Evolutionary conservation across 2,888 invertebrate genomes (phyloP), one percentile per base, ranked within the genome.

Genomic region (Drosophila atripex): DNA sequence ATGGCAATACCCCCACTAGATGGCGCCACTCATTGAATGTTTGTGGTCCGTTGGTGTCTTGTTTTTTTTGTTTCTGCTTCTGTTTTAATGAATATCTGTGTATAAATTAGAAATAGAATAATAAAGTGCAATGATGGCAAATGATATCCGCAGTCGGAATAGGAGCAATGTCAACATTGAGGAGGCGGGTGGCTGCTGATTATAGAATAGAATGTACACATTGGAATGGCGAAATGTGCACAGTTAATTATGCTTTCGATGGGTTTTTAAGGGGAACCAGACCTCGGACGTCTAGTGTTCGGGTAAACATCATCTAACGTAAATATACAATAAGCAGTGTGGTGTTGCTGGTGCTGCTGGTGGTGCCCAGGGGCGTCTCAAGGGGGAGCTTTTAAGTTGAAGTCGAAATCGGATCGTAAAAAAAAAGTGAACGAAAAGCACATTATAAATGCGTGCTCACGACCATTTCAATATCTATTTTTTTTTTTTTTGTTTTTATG

Each of bases 401-500:
- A n/a, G 5, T 38, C 38, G 38, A 38, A 30, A 61, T 43, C 47
- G 61, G 55, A 25, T 56, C 55, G 45, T 46, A 46, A 35, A 23
- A 56, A 47, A 38, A 30, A 46, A 58, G 38, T 49, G 49, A 32
- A 12, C 43, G 43, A 43, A 43, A 11, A 21, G 39, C 66, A 69
- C 71, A 75, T 82, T 77, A 83, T 83, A 79, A 86, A 83, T 86
- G 86, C 83, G 86, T 79, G 86, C 83, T 86, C 86, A 86, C 86
- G 80, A 79, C 80, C 72, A 64, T 76, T 73, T 61, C 71, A 73
- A 64, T 60, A 55, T 65, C 78, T 54, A 61, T 77, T 66, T 71
- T 30, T 41, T 18, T 75, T 71, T 75, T 75, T 76, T 77, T 72
- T 18, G 14, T 65, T 65, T 66, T 79, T 84, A 84, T 71, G 56